Evolutionary conservation across 1,140 invertebrate species (phyloP).

Genomic region (Papilio aristodemus): DNA sequence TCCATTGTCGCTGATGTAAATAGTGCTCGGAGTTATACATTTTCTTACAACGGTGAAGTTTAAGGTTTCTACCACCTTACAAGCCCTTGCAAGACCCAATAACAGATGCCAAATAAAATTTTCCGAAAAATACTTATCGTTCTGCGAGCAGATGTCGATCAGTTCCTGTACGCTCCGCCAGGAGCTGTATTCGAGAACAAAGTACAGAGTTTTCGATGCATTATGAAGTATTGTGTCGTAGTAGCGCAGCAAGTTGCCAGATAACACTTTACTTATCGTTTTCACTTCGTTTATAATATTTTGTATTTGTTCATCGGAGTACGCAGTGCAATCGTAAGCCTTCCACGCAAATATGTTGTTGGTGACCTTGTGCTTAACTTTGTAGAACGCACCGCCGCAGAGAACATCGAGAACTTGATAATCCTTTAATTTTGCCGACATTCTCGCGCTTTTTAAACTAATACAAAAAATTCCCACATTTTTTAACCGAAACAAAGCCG

Average conservation of each 20-base stretch:
- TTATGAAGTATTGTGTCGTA: slow-evolving; percentile 71
- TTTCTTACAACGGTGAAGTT: slow-evolving; percentile 59
- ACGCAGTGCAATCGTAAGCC: slow-evolving; percentile 69
- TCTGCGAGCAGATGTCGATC: slow-evolving; percentile 55
- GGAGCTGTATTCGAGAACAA: slow-evolving; percentile 69
- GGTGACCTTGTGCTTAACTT: slow-evolving; percentile 77
- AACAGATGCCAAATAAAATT: slow-evolving; percentile 72
- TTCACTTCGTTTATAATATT: slow-evolving; percentile 68
- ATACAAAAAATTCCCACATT: slow-evolving; percentile 59
- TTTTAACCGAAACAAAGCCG: slow-evolving; percentile 71
- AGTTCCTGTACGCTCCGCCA: slow-evolving; percentile 68
- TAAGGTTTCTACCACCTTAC: slow-evolving; percentile 55
- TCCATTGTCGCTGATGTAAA: slow-evolving; percentile 62
- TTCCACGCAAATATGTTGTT: slow-evolving; percentile 76
- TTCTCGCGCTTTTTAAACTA: slow-evolving; percentile 46
- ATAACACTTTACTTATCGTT: slow-evolving; percentile 63
- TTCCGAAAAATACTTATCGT: slow-evolving; percentile 65
- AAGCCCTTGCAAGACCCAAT: slow-evolving; percentile 63
- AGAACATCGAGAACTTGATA: slow-evolving; percentile 77
- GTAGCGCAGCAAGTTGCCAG: slow-evolving; percentile 63
- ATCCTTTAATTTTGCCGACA: slow-evolving; percentile 73
- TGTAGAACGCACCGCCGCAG: slow-evolving; percentile 73
- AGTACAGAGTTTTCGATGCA: slow-evolving; percentile 72
- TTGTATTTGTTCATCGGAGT: slow-evolving; percentile 70
- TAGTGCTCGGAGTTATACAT: slow-evolving; percentile 58